Percentiles rank a stretch among this genome's conserved stretches.
These are phyloP conservation scores for Aeoliscus strigatus DNA, from an alignment of 2,797 vertebrate species.

Conservation along the genomic window DNA sequence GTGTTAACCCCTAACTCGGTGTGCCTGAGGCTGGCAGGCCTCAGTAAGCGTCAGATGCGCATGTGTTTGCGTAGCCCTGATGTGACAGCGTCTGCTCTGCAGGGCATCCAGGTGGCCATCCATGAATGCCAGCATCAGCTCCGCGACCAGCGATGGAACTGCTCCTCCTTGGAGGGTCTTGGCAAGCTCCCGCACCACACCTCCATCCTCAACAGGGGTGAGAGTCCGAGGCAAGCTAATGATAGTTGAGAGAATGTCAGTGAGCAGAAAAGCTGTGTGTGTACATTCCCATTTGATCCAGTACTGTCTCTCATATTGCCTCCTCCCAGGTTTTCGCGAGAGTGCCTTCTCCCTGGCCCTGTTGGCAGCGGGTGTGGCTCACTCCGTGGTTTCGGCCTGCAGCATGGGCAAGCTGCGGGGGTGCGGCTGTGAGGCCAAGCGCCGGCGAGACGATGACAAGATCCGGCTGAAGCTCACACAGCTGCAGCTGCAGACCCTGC, in stretches of 20 bases:
- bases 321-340: conserved; percentile 82
- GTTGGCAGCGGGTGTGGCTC: conserved; percentile 89
- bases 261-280: neutral
- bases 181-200: conserved; percentile 84
- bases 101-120: conserved; percentile 89
- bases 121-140: conserved; percentile 92
- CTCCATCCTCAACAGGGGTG: conserved; percentile 87
- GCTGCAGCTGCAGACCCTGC: conserved; percentile 85
- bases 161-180: conserved; percentile 82
- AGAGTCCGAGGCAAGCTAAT: conserved; percentile 35
- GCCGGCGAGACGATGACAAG: conserved; percentile 82
- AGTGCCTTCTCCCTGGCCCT: conserved; percentile 89
- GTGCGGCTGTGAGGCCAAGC: conserved; percentile 86
- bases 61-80: conserved; percentile 88
- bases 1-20: conserved; percentile 88
- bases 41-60: conserved; percentile 87
- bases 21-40: conserved; percentile 85
- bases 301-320: conserved; percentile 12
- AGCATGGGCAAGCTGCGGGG: conserved; percentile 88
- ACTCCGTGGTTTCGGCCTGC: conserved; percentile 89
- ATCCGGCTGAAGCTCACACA: conserved; percentile 85
- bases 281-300: neutral
- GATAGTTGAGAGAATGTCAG: conserved; percentile 1
- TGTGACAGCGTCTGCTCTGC: conserved; percentile 88
- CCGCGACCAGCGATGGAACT: conserved; percentile 90